Percentiles rank a stretch among this genome's conserved stretches.
These are phyloP conservation scores for Drosophila ironensis DNA, from an alignment of 1,140 invertebrate genomes.

Conservation along the genomic window DNA sequence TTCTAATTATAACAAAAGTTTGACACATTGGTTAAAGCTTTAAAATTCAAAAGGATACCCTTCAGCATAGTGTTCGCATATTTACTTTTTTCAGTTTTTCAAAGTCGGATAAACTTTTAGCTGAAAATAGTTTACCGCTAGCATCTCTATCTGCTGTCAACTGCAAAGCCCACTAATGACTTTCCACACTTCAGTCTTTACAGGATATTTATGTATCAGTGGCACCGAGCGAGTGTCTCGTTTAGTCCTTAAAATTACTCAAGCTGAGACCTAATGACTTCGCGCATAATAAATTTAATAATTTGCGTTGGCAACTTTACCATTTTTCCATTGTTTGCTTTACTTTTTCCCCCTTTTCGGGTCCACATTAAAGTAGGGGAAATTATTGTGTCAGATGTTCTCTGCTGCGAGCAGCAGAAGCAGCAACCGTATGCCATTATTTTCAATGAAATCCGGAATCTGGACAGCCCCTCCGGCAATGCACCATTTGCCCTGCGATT, in stretches of 20 bases:
- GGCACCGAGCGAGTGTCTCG: slow-evolving; percentile 3
- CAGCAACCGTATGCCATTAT: slow-evolving; percentile 61
- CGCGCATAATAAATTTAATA: slow-evolving; percentile 56
- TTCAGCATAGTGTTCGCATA: too few species aligned
- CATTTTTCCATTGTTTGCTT: slow-evolving; percentile 25
- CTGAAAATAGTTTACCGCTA: background rate
- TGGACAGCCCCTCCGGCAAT: slow-evolving; percentile 57
- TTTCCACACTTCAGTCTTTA: slow-evolving; percentile 1
- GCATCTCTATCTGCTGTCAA: slow-evolving; percentile 28
- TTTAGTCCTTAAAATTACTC: slow-evolving; percentile 17
- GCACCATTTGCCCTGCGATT: slow-evolving; percentile 48
- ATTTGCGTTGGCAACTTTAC: slow-evolving; percentile 22
- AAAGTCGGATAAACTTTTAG: background rate
- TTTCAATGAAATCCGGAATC: slow-evolving; percentile 50
- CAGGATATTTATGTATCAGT: slow-evolving; percentile 30
- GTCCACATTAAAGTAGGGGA: slow-evolving; percentile 11
- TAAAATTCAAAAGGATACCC: too few species aligned
- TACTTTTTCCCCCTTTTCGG: background rate
- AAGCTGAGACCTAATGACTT: slow-evolving; percentile 44
- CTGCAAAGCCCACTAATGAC: slow-evolving; percentile 31
- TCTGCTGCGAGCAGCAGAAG: background rate
- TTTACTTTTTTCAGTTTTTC: too few species aligned
- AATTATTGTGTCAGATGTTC: slow-evolving; percentile 72
- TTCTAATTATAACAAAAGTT: too few species aligned
- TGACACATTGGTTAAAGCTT: too few species aligned